Evolutionary conservation across 92 coral and sea anemone genomes (phyloP), one percentile per base, ranked within the genome.

Genomic region (Porites cylindrica): DNA sequence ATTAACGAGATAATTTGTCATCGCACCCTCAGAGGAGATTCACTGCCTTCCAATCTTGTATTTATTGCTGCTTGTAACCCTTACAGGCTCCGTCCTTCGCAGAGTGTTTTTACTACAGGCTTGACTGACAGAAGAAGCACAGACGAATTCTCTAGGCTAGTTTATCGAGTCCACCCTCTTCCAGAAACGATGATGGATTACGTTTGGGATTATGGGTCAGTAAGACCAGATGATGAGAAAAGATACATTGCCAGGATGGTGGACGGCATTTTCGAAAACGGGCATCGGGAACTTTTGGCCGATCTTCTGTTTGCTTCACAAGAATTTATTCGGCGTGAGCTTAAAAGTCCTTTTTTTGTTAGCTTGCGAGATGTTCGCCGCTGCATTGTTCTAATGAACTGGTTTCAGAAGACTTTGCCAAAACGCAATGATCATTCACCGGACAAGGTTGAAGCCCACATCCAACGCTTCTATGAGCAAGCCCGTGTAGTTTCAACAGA

Each of bases 141-240:
- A 11, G 98, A 94, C 50, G 95, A 94, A 76, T 94, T 90, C 71
- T 94, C 98, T 67, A 89, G 90, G 51, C 90, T 94, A 23, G 98
- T 94, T 69, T 94, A 94, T 80, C 86, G 98, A 64, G 98, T 94
- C 14, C 93, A 94, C 83, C 98, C 95, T 19, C 86, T 94, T 56
- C 98, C 98, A 62, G 98, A 94, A 78, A 89, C 98, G 10, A 92
- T 94, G 98, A 88, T 92, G 61, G 95, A 94, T 79, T 94, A 92
- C 76, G 98, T 94, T 1, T 94, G 98, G 98, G 98, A 94, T 77
- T 94, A 94, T 76, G 98, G 98, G 16, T 93, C 95, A n/a, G 85
- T 94, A 32, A 91, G 90, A 53, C 81, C 90, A 4, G 86, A 92
- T 52, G 98, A 94, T 77, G 98, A 94, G 26, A 84, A 68, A 51